phyloP scores from a whole-genome alignment of 2,113 vertebrate genomes.

The Thamnaconus septentrionalis region DNA sequence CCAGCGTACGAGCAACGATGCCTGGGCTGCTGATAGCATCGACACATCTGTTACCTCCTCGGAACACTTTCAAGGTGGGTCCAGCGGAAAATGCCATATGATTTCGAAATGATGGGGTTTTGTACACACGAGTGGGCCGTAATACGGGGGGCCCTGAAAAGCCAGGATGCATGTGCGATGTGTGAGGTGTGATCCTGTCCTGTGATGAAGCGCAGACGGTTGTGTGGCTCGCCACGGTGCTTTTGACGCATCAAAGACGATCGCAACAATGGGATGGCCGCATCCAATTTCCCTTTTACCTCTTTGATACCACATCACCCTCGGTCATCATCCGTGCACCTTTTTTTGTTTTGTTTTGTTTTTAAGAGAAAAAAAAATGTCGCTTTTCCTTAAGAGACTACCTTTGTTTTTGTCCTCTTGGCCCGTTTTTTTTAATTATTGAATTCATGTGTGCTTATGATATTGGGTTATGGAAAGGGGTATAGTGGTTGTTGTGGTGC shows the following conservation, averaged over 20 bases:
- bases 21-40: slow-evolving; percentile 53
- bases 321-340: not conserved
- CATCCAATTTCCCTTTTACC: not conserved
- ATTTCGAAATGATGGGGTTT: not conserved
- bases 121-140: too few species aligned
- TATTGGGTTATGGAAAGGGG: too few species aligned
- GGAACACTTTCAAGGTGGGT: slow-evolving; percentile 70
- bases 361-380: too few species aligned
- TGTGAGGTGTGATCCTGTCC: too few species aligned
- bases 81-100: not conserved
- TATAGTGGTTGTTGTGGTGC: too few species aligned
- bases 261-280: slow-evolving; percentile 56
- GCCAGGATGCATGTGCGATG: not conserved
- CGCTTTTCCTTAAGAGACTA: too few species aligned
- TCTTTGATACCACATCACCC: not conserved
- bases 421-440: slow-evolving; percentile 3
- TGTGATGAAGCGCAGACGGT: not conserved
- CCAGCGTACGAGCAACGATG: slow-evolving; percentile 56
- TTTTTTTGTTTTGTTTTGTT: not conserved
- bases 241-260: slow-evolving; percentile 59
- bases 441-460: slow-evolving; percentile 11
- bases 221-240: slow-evolving; percentile 19
- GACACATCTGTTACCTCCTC: slow-evolving; percentile 48
- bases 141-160: too few species aligned
- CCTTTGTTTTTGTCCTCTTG: too few species aligned